A percentile compares a stretch with the other conserved stretches of the same genome.
Evolutionary conservation across 2,888 invertebrate species (phyloP).

Genomic region (Synergus umbraculus): DNA sequence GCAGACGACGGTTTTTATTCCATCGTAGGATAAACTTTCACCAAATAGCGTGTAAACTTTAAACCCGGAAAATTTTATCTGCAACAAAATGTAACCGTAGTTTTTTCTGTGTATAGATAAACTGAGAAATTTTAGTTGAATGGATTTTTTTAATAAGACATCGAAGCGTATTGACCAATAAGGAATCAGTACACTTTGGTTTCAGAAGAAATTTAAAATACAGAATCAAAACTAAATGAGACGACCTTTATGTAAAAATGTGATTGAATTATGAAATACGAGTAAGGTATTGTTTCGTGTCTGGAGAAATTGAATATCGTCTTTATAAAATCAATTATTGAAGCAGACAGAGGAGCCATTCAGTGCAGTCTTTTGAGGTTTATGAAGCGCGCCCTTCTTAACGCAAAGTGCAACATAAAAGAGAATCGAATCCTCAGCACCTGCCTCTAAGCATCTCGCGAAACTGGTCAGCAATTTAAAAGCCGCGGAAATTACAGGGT

Average conservation of each 20-base stretch:
- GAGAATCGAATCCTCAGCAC: conserved; percentile 67
- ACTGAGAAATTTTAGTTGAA: not conserved
- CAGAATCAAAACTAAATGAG: not conserved
- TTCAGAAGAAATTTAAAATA: no score
- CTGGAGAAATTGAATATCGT: conserved; percentile 44
- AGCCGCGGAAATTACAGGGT: conserved; percentile 67
- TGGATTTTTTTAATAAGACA: not conserved
- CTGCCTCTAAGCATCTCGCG: conserved; percentile 60
- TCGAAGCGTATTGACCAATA: no score
- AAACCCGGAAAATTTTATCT: no score
- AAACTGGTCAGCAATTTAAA: conserved; percentile 62
- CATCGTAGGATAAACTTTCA: no score
- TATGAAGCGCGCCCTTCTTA: conserved; percentile 38
- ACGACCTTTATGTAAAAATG: not conserved
- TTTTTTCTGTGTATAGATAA: no score
- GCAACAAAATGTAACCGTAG: no score
- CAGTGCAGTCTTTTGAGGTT: conserved; percentile 28
- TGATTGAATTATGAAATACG: not conserved
- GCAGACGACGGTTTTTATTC: no score
- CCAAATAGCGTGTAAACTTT: no score
- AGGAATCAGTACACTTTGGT: no score
- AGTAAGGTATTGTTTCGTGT: not conserved
- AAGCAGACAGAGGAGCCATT: conserved; percentile 20
- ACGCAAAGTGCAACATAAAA: conserved; percentile 48
- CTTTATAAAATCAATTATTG: conserved; percentile 47